Base-by-base conservation (phyloP, 2,113 vertebrate genomes). In the Aptenodytes forsteri region DNA sequence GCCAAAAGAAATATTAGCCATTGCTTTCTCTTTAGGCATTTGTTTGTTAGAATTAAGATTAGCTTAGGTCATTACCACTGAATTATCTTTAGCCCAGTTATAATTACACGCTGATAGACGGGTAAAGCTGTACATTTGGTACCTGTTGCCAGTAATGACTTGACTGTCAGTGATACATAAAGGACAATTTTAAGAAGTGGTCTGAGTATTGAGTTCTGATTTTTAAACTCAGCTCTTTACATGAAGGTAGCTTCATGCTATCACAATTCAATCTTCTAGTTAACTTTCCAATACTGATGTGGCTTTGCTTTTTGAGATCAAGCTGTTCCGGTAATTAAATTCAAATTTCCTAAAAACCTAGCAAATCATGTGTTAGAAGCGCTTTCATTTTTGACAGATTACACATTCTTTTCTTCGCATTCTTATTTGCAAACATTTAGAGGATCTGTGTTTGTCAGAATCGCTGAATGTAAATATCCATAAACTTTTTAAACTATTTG, bases 41-140 rank as follows among this genome's bases (percentile, higher is more conserved):
- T 69, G 34, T 72, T 92, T 82, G 21, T 62, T 90, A 40, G 44
- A 92, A 46, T 76, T 91, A 64, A 78, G n/a, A 85, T 64, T 42
- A 55, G 11, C 3, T 75, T 66, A 82, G 40, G 36, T 83, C 44
- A 55, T 77, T 91, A 59, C 29, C 13, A 32, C 4, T 87, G 50
- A 79, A 67, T 90, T 91, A 56, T 49, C 34, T 86, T 86, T 73
- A 88, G 66, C 58, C 40, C 36, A 65, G 36, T 88, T 90, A n/a
- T 36, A 86, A 67, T 72, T 86, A 56, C 17, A 47, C 0, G 0
- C 27, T 86, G 75, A 59, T 76, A 27, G 32, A 78, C 0, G 0
- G 58, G 26, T 73, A 29, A 92, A 93, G 36, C 49, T 93, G 40
- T 80, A 38, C 9, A 22, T 83, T 18, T 79, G 26, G 26, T 93